Base-by-base conservation (phyloP, 53 echinoderm and acorn worm genomes). In the Temnopleurus reevesii region DNA sequence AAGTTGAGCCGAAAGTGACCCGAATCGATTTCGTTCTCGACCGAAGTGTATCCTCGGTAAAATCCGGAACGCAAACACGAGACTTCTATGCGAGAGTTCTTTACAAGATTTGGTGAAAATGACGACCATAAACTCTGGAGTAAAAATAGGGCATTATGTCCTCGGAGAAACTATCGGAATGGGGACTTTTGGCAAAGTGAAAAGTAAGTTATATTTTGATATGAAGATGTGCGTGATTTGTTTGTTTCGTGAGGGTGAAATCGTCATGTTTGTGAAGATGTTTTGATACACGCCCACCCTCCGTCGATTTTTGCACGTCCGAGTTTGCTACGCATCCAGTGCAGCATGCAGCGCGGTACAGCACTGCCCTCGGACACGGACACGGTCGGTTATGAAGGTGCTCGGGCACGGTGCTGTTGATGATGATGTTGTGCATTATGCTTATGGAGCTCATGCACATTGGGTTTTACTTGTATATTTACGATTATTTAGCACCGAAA, bases 181-280 rank as follows among this genome's bases (percentile, higher is more conserved):
- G 94, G 98, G 98, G 23, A 98, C 98, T 27, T 98, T 98, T 90
- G 98, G 98, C 12, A 98, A 98, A 94, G 98, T 98, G 36, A 98
- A 98, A 91, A 95, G 98, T 98, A 93, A 94, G 95, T 66, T 6
- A 61, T 30, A 29, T 30, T 6, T 12, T 12, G 5, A 31, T 13
- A 30, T 12, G 12, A 8, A 30, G 30, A 61, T 0, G 25, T 30
- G 29, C 4, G 30, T 28, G 7, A 28, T 61, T 61, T 61, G 31
- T 61, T 12, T 12, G 3, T 31, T 61, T 61, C 33, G 9, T 2
- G 55, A 55, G 18, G 5, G 21, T 55, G 55, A n/a, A n/a, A n/a
- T n/a, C n/a, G 18, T 55, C 12, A 61, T 30, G 61, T 12, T 61
- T 29, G 24, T 28, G 13, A 17, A 61, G 61, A 15, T 24, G 0